These are phyloP conservation scores for Odontamblyopus lacepedii DNA, from an alignment of 2,797 vertebrate species.

Conservation along the genomic window DNA sequence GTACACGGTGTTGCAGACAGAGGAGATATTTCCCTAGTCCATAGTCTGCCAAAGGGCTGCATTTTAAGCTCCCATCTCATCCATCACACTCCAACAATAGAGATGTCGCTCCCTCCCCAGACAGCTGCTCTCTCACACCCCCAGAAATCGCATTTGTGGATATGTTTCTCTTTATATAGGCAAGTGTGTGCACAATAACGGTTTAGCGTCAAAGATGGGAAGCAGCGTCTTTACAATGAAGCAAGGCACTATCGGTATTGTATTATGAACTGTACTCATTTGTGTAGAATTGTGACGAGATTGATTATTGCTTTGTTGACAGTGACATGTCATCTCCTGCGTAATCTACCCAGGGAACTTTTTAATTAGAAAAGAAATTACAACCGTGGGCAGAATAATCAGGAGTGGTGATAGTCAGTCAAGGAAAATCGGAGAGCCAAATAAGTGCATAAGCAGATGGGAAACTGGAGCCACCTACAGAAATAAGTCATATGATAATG, in stretches of 20 bases:
- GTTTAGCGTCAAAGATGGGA: conserved; percentile 9
- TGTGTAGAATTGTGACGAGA: conserved; percentile 24
- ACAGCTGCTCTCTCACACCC: conserved; percentile 53
- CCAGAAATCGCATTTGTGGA: conserved; percentile 10
- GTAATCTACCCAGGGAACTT: conserved; percentile 25
- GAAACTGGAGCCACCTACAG: neutral
- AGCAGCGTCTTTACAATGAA: conserved; percentile 5
- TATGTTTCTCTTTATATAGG: conserved; percentile 28
- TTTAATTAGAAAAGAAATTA: conserved; percentile 55
- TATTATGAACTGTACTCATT: conserved; percentile 30
- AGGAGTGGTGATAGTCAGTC: conserved; percentile 19
- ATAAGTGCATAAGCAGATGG: neutral
- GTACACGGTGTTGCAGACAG: conserved; percentile 24
- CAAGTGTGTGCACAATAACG: conserved; percentile 12
- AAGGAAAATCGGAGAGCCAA: conserved; percentile 5
- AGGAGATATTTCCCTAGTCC: conserved; percentile 18
- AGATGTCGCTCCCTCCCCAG: conserved; percentile 50
- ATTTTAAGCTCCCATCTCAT: conserved; percentile 53
- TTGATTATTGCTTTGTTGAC: conserved; percentile 51
- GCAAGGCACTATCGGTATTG: conserved; percentile 17
- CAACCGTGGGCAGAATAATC: conserved; percentile 28
- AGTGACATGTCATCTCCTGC: conserved; percentile 27
- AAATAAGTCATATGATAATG: neutral
- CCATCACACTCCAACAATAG: conserved; percentile 69
- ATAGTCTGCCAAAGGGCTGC: conserved; percentile 25